phyloP scores from a whole-genome alignment of 2,888 invertebrate genomes.

The Nowickia ferox region DNA sequence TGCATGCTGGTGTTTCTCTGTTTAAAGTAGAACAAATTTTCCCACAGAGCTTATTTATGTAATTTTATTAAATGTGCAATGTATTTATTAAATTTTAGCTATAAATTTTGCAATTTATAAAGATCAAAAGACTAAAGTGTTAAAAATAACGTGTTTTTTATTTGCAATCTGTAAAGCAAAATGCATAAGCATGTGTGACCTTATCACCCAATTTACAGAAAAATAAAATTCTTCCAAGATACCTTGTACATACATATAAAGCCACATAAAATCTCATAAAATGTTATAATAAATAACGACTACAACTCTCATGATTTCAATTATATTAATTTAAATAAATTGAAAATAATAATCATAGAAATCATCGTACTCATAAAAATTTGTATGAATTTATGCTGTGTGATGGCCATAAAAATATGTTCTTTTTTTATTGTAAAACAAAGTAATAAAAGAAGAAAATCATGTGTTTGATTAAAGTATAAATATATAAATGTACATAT shows the following conservation, averaged over 20 bases:
- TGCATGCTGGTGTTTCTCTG: not conserved
- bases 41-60: not conserved
- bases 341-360: conserved; percentile 57
- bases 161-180: conserved; percentile 22
- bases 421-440: conserved; percentile 9
- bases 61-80: not conserved
- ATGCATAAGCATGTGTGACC: conserved; percentile 34
- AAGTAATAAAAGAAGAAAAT: not conserved
- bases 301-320: conserved; percentile 48
- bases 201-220: conserved; percentile 56
- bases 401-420: not conserved
- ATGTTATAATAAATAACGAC: conserved; percentile 23
- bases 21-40: not conserved
- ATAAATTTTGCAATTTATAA: conserved; percentile 16
- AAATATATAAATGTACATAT: not conserved
- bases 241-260: not conserved
- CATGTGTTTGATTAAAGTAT: not conserved
- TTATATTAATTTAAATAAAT: conserved; percentile 71
- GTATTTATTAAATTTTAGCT: conserved; percentile 1
- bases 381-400: conserved; percentile 15
- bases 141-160: conserved; percentile 10
- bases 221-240: conserved; percentile 27
- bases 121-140: conserved; percentile 11
- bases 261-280: conserved; percentile 20
- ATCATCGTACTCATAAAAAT: conserved; percentile 17